Percentiles rank a stretch among this genome's conserved stretches.
Evolutionary conservation across 2,888 invertebrate species (phyloP).

Genomic region (Luffia ferchaultella): DNA sequence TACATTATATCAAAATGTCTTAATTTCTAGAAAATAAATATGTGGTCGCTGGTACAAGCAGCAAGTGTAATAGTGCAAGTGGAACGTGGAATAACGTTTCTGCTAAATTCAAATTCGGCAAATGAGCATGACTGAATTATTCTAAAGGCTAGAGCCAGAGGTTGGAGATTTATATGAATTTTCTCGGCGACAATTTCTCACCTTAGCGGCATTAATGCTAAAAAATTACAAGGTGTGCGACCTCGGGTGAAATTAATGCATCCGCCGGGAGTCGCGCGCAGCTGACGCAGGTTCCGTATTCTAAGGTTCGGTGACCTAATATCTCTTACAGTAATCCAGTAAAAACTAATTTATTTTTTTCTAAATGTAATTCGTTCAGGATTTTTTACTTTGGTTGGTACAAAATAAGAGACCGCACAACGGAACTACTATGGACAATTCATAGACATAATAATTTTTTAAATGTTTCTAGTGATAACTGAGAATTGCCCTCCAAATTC

Average conservation of each 20-base stretch:
- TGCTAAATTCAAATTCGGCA: neutral
- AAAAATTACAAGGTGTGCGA: constrained; percentile 27
- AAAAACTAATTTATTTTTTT: too few species aligned
- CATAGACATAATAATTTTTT: too few species aligned
- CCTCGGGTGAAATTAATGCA: constrained; percentile 26
- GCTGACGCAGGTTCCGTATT: constrained; percentile 14
- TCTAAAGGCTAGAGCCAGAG: neutral
- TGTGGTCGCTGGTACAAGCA: neutral
- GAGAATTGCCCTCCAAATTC: too few species aligned
- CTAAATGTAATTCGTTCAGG: too few species aligned
- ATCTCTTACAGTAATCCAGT: too few species aligned
- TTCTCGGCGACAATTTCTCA: constrained; percentile 24
- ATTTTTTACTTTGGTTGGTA: too few species aligned
- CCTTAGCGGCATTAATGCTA: constrained; percentile 26
- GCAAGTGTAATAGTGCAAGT: neutral
- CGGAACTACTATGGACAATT: too few species aligned
- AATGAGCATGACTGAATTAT: neutral
- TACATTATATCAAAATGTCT: too few species aligned
- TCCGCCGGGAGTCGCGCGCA: constrained; percentile 19
- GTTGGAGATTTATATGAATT: constrained; percentile 19
- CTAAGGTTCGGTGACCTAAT: too few species aligned
- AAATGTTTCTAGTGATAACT: too few species aligned
- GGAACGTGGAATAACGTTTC: neutral
- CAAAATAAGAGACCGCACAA: too few species aligned
- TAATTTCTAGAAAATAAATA: neutral